phyloP scores from a whole-genome alignment of 2,797 vertebrate genomes.

The Danio jaintianensis region DNA sequence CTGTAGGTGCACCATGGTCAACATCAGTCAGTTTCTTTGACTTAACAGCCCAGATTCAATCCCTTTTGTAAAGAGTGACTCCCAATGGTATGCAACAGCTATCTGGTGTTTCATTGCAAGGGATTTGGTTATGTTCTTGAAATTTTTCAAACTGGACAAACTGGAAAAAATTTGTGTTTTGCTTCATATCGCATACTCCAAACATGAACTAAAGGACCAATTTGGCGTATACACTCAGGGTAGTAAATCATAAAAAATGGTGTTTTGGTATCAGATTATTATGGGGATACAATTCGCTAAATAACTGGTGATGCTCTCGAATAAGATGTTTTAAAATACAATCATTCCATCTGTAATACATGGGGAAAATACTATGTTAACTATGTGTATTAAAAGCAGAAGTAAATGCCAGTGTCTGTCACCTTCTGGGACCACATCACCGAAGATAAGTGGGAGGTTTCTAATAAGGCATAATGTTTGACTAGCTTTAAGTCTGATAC shows the following conservation, averaged over 20 bases:
- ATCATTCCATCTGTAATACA: conserved; percentile 1
- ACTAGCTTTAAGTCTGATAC: neutral
- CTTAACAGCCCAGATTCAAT: neutral
- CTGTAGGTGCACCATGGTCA: neutral
- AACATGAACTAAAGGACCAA: neutral
- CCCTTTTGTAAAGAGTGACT: neutral
- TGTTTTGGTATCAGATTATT: neutral
- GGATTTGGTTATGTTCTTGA: neutral
- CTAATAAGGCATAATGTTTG: neutral
- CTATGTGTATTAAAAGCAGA: neutral
- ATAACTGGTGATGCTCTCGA: neutral
- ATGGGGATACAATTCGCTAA: neutral
- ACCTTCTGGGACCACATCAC: neutral
- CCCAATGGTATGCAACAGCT: neutral
- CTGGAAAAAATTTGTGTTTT: neutral
- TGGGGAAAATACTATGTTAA: neutral
- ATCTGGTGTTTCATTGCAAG: neutral
- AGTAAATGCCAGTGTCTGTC: neutral
- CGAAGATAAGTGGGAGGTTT: neutral
- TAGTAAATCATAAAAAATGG: neutral
- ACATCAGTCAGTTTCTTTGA: neutral
- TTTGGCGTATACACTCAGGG: neutral
- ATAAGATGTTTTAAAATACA: neutral
- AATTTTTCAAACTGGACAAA: neutral
- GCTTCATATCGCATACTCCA: neutral